Evolutionary conservation across 1,140 invertebrate genomes (phyloP).

Genomic region (Yoshiicerus persimilis): DNA sequence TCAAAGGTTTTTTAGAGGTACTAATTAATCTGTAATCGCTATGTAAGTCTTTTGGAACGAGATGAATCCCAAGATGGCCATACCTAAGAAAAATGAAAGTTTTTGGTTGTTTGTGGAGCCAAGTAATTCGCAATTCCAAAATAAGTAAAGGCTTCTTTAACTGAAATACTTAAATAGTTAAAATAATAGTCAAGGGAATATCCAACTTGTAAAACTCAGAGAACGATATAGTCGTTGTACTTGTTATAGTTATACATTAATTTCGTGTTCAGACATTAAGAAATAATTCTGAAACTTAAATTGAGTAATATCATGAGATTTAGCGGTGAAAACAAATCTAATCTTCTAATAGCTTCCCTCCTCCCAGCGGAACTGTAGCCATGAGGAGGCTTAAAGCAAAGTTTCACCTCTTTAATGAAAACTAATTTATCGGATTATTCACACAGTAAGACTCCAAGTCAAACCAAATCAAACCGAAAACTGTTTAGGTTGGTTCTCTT

Average conservation of each 20-base stretch:
- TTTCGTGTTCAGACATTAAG: background rate
- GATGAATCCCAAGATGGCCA: too few species aligned
- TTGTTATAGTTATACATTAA: background rate
- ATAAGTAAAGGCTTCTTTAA: too few species aligned
- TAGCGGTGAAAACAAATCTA: background rate
- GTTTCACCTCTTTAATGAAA: slow-evolving; percentile 8
- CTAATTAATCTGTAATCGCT: too few species aligned
- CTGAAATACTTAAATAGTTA: too few species aligned
- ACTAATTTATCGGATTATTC: slow-evolving; percentile 30
- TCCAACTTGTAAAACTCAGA: too few species aligned
- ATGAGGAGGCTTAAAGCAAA: background rate
- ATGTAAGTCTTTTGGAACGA: too few species aligned
- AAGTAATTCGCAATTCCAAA: too few species aligned
- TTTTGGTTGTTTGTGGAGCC: too few species aligned
- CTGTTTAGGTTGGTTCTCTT: background rate
- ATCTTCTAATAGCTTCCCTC: background rate
- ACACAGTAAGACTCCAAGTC: background rate
- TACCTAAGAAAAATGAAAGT: too few species aligned
- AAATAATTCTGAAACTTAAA: background rate
- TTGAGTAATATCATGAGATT: background rate
- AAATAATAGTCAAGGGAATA: too few species aligned
- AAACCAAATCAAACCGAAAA: background rate
- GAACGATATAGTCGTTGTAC: too few species aligned
- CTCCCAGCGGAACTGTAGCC: background rate
- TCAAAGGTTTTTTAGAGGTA: too few species aligned